Base-by-base conservation (phyloP, 2,888 invertebrate genomes). In the Dasysyrphus albostriatus region DNA sequence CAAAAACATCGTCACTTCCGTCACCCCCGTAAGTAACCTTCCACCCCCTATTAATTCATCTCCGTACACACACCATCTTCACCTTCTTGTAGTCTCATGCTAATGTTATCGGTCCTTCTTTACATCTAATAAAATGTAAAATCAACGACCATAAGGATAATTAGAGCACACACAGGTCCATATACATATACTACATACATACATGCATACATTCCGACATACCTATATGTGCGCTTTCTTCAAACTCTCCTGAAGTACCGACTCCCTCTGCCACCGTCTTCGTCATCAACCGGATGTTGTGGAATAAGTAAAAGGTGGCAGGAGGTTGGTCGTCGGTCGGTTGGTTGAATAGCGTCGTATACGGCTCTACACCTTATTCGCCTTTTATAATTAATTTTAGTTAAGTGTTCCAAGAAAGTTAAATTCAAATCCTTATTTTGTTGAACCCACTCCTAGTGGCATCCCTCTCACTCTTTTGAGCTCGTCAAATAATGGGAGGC, bases 81-180 rank as follows among this genome's bases (percentile, higher is more conserved):
- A 78, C 73, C 77, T 73, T 54, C 79, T 77, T 70, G 58, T 69
- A 59, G 61, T 58, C 67, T 72, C 67, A 85, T 82, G 85, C 78
- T 83, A 87, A 83, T 83, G 78, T 78, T 59, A 83, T 83, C 70
- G 83, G 87, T 88, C 88, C 79, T 79, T 83, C 83, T 80, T 88
- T 83, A 83, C 83, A 83, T 83, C 83, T 88, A 88, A 88, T 88
- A 88, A 83, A 88, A 88, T 88, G 88, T 88, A 83, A 88, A 88
- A 88, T 88, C 88, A 83, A 88, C 83, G 83, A 88, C 88, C 88
- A 88, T 88, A 88, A 88, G 88, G 88, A 88, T 88, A 88, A 88
- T 88, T 88, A 88, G 88, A 88, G 83, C 76, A 77, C 76, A 88
- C 75, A 83, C 70, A 79, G 75, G 70, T 59, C 44, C 72, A 74